Conservation (phyloP, 2,113 vertebrate genomes). For the Trochalopteron elliotii region DNA sequence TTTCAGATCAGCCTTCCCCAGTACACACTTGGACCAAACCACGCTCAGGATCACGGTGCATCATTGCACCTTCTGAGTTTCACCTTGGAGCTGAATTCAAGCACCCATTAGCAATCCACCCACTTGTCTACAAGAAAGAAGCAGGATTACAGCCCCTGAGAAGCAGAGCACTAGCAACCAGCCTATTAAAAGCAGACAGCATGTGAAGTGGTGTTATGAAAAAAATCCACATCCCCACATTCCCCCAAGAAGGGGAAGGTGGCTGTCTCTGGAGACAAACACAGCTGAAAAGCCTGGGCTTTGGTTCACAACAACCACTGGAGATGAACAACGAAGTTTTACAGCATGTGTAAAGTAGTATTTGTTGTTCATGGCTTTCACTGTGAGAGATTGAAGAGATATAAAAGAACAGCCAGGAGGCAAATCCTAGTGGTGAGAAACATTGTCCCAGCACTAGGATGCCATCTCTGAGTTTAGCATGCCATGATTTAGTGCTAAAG, state of each 20-base stretch:
- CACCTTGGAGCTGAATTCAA: neutral
- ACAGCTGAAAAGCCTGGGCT: neutral
- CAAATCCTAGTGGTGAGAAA: neutral
- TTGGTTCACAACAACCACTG: neutral
- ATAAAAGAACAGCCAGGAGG: neutral
- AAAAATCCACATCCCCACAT: neutral
- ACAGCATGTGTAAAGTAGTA: neutral
- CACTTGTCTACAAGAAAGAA: neutral
- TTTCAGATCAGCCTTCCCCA: neutral
- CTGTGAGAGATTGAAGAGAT: neutral
- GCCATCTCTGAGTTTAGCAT: neutral
- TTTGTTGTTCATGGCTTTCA: neutral
- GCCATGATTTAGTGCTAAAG: neutral
- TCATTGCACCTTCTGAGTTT: neutral
- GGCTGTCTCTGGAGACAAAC: neutral
- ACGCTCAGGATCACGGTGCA: neutral
- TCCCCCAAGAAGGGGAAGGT: neutral
- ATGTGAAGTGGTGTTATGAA: rapidly evolving
- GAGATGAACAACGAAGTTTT: neutral
- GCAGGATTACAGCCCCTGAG: neutral
- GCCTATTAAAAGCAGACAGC: neutral
- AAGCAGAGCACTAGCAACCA: neutral
- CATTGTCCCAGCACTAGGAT: neutral
- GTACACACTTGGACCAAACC: neutral
- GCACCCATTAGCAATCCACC: neutral